phyloP scores from a whole-genome alignment of 2,113 vertebrate species.

The Sylvilagus bachmani region DNA sequence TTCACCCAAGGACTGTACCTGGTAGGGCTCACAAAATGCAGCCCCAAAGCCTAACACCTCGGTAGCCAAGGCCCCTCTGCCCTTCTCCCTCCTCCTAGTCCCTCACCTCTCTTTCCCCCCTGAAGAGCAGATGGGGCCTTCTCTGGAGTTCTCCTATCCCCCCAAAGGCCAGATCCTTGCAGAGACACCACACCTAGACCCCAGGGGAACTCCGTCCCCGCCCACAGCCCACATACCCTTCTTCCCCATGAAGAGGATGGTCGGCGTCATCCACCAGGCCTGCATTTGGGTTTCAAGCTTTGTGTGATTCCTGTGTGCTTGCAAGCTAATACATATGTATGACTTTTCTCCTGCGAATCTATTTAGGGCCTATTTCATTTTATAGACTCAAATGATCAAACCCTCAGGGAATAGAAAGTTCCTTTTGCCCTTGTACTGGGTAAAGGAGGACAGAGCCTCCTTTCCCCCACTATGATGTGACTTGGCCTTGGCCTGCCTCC shows the following conservation, averaged over 20 bases:
- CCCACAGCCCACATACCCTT: neutral
- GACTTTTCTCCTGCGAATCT: neutral
- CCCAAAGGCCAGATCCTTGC: neutral
- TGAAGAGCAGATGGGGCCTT: neutral
- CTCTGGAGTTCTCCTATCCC: neutral
- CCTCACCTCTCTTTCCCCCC: neutral
- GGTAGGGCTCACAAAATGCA: neutral
- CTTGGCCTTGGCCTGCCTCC: neutral
- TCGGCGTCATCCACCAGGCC: neutral
- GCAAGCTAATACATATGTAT: neutral
- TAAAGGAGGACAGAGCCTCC: neutral
- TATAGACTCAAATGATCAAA: neutral
- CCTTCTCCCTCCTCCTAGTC: neutral
- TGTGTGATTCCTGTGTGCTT: neutral
- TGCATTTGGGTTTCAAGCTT: neutral
- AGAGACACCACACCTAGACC: neutral
- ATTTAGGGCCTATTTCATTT: neutral
- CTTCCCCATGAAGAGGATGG: neutral
- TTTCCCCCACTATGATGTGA: fast-evolving
- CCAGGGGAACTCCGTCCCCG: too few relatives aligned
- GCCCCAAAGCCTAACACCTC: neutral
- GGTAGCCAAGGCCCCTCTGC: neutral
- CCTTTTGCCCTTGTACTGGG: neutral
- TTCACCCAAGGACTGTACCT: too few relatives aligned
- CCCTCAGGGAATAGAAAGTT: neutral